Evolutionary conservation across 23 tunicate species (phyloP), one percentile per base, ranked within the genome.

Genomic region (Halocynthia roretzi): DNA sequence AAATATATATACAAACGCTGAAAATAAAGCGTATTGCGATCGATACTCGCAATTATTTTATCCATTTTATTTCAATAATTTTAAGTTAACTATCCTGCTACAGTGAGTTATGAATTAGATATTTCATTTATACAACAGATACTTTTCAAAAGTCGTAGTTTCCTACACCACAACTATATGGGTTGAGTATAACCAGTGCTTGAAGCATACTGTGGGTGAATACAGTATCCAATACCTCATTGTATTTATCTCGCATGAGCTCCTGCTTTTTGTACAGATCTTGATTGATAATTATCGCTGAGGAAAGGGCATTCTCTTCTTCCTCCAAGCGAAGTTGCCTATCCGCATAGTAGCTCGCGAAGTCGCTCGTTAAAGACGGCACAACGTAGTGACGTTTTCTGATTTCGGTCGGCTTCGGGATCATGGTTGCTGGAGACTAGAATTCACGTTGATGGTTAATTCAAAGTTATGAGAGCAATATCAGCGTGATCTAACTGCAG

Each of bases 291-390:
- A 77, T 50, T 14, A 54, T 55, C 54, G 81, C 73, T 2, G 56
- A 50, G 14, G 66, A 31, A 6, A 92, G 69, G 2, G 76, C 56
- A 40, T 73, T 78, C 49, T 61, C 77, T 21, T 54, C 65, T 60
- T 92, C 92, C 14, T 62, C 58, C 11, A 92, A 78, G 12, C 98
- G 77, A 6, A 92, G 76, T 53, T 86, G 85, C 8, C 92, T 74
- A 66, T 92, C 98, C 19, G 70, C 79, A 70, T 72, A 92, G 50
- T 92, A 90, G 18, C 85, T 76, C 66, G 84, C 84, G 70, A 92
- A 92, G 48, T 86, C 87, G 0, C 75, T 66, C 52, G 92, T 86
- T 18, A 92, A 81, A 0, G 87, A 71, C 8, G 98, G 98, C 8
- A 84, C 76, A 5, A 92, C 92, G 44, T 63, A 81, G 51, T 83